phyloP scores from a whole-genome alignment of 2,113 vertebrate genomes.

The Athene cunicularia region DNA sequence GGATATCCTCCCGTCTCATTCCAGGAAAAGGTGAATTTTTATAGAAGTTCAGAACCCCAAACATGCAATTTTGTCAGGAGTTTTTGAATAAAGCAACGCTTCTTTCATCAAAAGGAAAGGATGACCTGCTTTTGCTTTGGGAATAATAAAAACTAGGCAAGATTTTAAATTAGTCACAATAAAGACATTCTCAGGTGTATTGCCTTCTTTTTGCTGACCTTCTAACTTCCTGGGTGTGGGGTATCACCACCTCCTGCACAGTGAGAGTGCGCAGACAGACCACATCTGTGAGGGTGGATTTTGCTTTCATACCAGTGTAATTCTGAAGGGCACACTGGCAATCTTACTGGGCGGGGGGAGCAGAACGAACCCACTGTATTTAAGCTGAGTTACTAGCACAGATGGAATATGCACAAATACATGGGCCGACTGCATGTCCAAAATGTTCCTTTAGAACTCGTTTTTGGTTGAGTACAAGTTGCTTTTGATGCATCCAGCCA shows the following conservation, averaged over 20 bases:
- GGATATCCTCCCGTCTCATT: background rate
- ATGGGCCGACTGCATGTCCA: background rate
- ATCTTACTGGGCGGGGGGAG: background rate
- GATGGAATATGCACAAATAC: background rate
- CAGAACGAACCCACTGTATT: background rate
- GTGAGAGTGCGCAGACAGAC: background rate
- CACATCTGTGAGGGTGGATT: background rate
- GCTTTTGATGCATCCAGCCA: background rate
- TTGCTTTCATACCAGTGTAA: background rate
- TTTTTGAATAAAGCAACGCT: background rate
- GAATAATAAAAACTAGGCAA: background rate
- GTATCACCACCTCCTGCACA: background rate
- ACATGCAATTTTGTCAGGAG: background rate
- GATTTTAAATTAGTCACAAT: background rate
- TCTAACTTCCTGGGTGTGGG: background rate
- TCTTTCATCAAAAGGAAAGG: background rate
- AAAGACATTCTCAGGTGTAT: background rate
- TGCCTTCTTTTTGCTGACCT: background rate
- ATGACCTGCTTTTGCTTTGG: background rate
- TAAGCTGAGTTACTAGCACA: background rate
- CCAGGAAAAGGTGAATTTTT: background rate
- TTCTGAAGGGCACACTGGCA: accelerated
- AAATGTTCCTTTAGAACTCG: background rate
- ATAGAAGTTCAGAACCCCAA: background rate
- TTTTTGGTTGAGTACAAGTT: background rate